These are phyloP conservation scores for Syngnathoides biaculeatus DNA, from an alignment of 2,113 vertebrate genomes.

Conservation along the genomic window DNA sequence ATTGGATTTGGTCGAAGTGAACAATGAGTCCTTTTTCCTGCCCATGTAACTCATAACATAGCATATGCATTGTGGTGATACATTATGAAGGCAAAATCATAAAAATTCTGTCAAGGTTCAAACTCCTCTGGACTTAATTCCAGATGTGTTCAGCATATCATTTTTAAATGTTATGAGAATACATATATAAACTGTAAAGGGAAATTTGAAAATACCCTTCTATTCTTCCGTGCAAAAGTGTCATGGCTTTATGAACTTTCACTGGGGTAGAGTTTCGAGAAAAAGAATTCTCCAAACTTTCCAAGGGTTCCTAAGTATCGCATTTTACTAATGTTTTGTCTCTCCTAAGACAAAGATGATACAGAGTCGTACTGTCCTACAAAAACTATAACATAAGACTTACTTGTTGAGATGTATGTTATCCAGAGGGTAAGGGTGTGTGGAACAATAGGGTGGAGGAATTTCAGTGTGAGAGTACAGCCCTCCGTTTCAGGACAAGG, in stretches of 20 bases:
- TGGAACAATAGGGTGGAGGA: conserved; percentile 79
- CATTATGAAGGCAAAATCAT: not conserved
- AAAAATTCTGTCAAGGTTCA: not conserved
- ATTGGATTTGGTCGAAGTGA: too few species aligned
- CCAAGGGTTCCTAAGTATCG: not conserved
- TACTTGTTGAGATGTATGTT: conserved; percentile 83
- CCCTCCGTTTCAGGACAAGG: conserved; percentile 84
- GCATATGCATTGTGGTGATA: not conserved
- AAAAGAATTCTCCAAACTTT: not conserved
- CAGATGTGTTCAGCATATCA: too few species aligned
- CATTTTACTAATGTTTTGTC: not conserved
- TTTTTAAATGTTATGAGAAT: too few species aligned
- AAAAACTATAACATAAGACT: conserved; percentile 12
- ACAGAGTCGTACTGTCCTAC: not conserved
- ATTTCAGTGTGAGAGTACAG: conserved; percentile 85
- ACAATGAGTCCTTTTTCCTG: too few species aligned
- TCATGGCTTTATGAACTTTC: not conserved
- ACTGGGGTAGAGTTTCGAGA: not conserved
- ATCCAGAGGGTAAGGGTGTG: conserved; percentile 87
- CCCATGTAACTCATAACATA: too few species aligned
- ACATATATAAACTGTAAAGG: too few species aligned
- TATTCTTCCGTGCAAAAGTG: not conserved
- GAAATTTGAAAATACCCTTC: not conserved
- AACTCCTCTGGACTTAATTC: not conserved
- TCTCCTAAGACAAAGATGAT: not conserved